Evolutionary conservation across 2,888 invertebrate genomes (phyloP), one percentile per base, ranked within the genome.

Genomic region (Latheticus oryzae): DNA sequence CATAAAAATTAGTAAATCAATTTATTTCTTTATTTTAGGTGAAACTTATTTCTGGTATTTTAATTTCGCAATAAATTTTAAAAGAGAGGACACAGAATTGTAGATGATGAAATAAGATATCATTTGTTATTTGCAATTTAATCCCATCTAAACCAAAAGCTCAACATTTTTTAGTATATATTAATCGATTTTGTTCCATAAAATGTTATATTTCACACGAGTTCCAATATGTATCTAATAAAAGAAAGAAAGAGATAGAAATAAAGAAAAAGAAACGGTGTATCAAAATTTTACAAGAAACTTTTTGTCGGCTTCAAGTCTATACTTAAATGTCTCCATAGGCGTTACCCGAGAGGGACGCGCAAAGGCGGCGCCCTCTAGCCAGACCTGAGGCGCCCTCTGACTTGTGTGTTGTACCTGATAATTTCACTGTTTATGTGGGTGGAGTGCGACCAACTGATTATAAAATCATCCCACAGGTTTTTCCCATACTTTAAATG

Each of bases 251-350:
- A 12, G 47, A 47, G 47, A 52, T 32, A 19, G 19, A 16, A 23
- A 11, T 33, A 43, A 45, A 59, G 66, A 64, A n/a, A n/a, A n/a
- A n/a, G n/a, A n/a, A n/a, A n/a, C n/a, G n/a, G n/a, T 66, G 66
- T 66, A 65, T 62, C 59, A 64, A 63, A 61, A 60, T 65, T 65
- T 65, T 64, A 57, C 57, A 57, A 52, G 57, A 52, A 57, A 57
- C 57, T 57, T 50, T 5, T 17, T 37, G 66, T 69, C 71, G 70
- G 70, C 71, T 66, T 69, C 69, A 60, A 72, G 71, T 67, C 76
- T 77, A 75, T 77, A 76, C 74, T 76, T 76, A 76, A 66, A 70
- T 73, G 74, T 74, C 75, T 73, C 76, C 73, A 74, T 72, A 75
- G 73, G 75, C 74, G 74, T 71, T 73, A 37, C 64, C 71, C 57